Evolutionary conservation across 2,113 vertebrate species (phyloP).

Genomic region (Brachypteracias leptosomus): DNA sequence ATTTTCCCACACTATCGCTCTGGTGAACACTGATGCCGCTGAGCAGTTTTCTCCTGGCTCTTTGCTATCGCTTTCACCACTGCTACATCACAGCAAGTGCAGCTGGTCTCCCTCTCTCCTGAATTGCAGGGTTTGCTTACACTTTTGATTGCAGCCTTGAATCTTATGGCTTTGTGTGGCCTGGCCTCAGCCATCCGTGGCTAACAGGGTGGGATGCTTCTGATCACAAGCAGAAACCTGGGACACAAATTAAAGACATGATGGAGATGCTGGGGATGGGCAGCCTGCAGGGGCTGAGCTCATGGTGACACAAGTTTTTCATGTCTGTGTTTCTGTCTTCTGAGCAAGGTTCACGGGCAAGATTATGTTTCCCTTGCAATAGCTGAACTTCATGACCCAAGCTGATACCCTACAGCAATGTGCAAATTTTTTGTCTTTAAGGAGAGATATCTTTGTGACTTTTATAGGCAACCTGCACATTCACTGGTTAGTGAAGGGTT

Average conservation of each 20-base stretch:
- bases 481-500: not conserved
- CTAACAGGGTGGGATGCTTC: not conserved
- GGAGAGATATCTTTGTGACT: not conserved
- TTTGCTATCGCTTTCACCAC: not conserved
- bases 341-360: not conserved
- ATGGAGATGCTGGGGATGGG: not conserved
- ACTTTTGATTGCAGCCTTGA: not conserved
- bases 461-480: not conserved
- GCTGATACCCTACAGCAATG: not conserved
- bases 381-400: not conserved
- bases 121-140: not conserved
- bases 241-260: not conserved
- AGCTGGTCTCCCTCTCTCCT: not conserved
- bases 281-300: not conserved
- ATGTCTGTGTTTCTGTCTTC: not conserved
- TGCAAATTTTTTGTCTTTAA: not conserved
- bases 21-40: not conserved
- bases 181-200: not conserved
- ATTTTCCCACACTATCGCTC: rapidly evolving
- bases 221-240: not conserved
- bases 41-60: not conserved
- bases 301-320: not conserved
- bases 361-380: not conserved
- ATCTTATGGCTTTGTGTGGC: rapidly evolving
- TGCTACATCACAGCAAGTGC: not conserved